Percentiles rank a stretch among this genome's conserved stretches.
Evolutionary conservation across 1,140 invertebrate genomes (phyloP).

Genomic region (Drosophila pruinosa): DNA sequence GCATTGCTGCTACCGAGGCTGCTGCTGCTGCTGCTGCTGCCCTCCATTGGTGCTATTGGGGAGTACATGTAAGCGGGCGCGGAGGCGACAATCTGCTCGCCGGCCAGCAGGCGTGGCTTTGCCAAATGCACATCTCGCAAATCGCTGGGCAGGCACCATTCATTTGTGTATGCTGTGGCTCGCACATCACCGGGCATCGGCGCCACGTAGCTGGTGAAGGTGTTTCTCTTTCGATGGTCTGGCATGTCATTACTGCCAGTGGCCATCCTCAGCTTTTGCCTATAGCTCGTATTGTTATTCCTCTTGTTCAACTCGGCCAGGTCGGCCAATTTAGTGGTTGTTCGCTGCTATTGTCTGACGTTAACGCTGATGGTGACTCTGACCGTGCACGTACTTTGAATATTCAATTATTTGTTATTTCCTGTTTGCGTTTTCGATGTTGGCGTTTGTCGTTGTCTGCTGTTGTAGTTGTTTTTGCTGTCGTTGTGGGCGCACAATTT

Average conservation of each 20-base stretch:
- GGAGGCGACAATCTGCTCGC: conserved; percentile 72
- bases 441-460: conserved; percentile 4
- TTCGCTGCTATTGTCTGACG: not conserved
- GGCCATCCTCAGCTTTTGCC: conserved; percentile 49
- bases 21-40: conserved; percentile 13
- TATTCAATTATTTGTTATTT: conserved; percentile 70
- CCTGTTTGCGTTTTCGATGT: conserved; percentile 40
- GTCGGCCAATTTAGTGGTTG: not conserved
- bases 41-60: conserved; percentile 61
- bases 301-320: not conserved
- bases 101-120: conserved; percentile 59
- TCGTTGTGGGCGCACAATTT: conserved; percentile 9
- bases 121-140: conserved; percentile 71
- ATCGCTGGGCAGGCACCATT: conserved; percentile 76
- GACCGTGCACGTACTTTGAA: conserved; percentile 66
- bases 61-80: conserved; percentile 78
- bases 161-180: conserved; percentile 60
- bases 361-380: not conserved
- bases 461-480: conserved; percentile 12
- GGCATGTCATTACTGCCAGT: conserved; percentile 63
- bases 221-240: conserved; percentile 76
- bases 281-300: conserved; percentile 13
- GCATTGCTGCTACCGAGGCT: not conserved
- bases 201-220: conserved; percentile 80
- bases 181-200: conserved; percentile 64